Evolutionary conservation across 2,797 vertebrate genomes (phyloP), one percentile per base, ranked within the genome.

Genomic region (Mus spretus): DNA sequence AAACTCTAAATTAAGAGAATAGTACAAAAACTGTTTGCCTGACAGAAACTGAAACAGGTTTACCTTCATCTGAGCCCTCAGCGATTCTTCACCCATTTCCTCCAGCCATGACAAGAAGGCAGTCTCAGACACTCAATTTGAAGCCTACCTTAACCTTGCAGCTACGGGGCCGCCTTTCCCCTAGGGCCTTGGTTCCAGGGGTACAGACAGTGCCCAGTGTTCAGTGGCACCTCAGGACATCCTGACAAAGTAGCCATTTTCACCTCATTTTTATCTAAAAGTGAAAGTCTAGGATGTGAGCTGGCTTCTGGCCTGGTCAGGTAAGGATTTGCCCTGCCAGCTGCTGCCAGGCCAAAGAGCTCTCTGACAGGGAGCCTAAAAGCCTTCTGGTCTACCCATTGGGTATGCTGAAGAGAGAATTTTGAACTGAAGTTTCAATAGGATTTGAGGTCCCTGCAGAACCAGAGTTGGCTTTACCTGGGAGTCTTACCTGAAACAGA

Each of bases 221-320:
- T 4, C 3, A 2, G 26, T 9, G 10, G 0, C 3, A n/a, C 28
- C 47, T 70, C 0, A 8, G 28, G 67, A 14, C 40, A 84, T 19
- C 61, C 5, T 55, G 85, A 24, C 26, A 44, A 67, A 57, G 44
- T 24, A 15, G 13, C 24, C 0, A 4, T n/a, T 63, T 63, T 40
- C 31, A 8, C 67, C 61, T 97, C 89, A 70, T 94, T 95, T 95
- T 44, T 89, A 83, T 89, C 94, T 83, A 61, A 75, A 1, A 70
- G 78, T 61, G 59, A 82, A 96, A 93, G 97, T 92, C 97, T 95
- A 89, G 85, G 78, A 93, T 26, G 47, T 44, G 40, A 80, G 89
- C 91, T 63, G 91, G n/a, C 79, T 78, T 31, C 37, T 53, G 37
- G 65, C 84, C 88, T n/a, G 0, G 53, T 19, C 63, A 37, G 61